Percentiles rank a stretch among this genome's conserved stretches.
These are phyloP conservation scores for Pseudomyrmex sp. DNA, from an alignment of 1,140 invertebrate genomes.

Conservation along the genomic window DNA sequence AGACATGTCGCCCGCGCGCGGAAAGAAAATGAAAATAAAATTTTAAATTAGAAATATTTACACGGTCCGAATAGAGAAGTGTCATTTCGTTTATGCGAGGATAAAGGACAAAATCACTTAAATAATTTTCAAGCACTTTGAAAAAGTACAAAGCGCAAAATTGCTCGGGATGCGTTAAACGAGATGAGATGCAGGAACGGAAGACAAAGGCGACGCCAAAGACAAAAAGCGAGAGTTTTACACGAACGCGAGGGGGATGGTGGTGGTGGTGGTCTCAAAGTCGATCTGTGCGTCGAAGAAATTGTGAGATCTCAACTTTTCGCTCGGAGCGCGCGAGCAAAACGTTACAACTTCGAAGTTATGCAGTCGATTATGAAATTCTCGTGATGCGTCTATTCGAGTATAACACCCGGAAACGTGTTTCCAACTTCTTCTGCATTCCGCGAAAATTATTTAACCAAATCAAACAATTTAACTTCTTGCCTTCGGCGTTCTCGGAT, in stretches of 20 bases:
- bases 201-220: conserved; percentile 14
- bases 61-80: background rate
- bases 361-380: conserved; percentile 61
- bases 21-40: background rate
- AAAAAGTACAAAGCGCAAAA: background rate
- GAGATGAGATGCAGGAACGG: conserved; percentile 11
- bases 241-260: background rate
- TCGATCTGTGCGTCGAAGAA: conserved; percentile 43
- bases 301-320: conserved; percentile 55
- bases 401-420: conserved; percentile 50
- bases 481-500: background rate
- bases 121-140: background rate
- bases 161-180: conserved; percentile 15
- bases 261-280: conserved; percentile 9
- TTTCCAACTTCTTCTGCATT: conserved; percentile 51
- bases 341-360: conserved; percentile 47
- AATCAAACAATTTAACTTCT: conserved; percentile 51
- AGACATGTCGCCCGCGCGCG: background rate
- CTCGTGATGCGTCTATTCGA: conserved; percentile 54
- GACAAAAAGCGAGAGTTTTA: conserved; percentile 49
- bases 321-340: conserved; percentile 32
- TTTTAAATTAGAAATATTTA: background rate
- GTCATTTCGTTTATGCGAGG: too few species aligned
- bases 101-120: too few species aligned
- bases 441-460: conserved; percentile 50